Conservation (phyloP, 2,888 invertebrate species). For the Cheilosia scutellata region DNA sequence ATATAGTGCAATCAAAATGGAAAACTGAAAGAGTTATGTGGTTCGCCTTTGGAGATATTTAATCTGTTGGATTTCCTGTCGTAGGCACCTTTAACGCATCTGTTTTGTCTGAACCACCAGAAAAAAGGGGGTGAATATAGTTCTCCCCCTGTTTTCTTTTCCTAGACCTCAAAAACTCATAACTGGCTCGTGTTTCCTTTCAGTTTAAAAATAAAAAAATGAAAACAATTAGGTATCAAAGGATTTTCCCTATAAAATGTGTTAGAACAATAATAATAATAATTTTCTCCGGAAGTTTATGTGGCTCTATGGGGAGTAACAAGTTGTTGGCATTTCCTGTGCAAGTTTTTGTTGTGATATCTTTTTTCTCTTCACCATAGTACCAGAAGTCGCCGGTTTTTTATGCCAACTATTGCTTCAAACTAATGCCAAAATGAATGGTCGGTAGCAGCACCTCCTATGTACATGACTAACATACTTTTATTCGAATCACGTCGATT, state of each 20-base stretch:
- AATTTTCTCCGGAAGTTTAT: conserved; percentile 67
- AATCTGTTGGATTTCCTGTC: conserved; percentile 66
- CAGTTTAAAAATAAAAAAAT: conserved; percentile 8
- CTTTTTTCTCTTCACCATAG: neutral
- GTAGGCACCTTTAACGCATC: conserved; percentile 35
- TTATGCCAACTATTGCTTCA: conserved; percentile 29
- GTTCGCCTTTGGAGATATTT: conserved; percentile 32
- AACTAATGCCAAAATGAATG: conserved; percentile 46
- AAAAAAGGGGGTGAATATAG: conserved; percentile 13
- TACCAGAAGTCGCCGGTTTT: conserved; percentile 6
- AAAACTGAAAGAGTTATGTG: conserved; percentile 29
- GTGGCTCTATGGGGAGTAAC: conserved; percentile 35
- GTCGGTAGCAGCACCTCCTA: neutral
- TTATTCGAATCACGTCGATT: conserved; percentile 67
- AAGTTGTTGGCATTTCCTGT: conserved; percentile 62
- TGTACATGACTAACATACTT: conserved; percentile 43
- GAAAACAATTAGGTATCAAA: conserved; percentile 22
- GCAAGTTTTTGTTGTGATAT: conserved; percentile 12
- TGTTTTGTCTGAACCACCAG: conserved; percentile 3
- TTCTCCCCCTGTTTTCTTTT: conserved; percentile 13
- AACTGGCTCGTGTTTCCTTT: conserved; percentile 40
- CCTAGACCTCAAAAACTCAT: neutral
- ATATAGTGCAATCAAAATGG: conserved; percentile 24
- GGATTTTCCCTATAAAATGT: conserved; percentile 20
- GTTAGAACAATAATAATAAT: conserved; percentile 2